Evolutionary conservation across 2,797 vertebrate species (phyloP).

Genomic region (Rhincodon typus): DNA sequence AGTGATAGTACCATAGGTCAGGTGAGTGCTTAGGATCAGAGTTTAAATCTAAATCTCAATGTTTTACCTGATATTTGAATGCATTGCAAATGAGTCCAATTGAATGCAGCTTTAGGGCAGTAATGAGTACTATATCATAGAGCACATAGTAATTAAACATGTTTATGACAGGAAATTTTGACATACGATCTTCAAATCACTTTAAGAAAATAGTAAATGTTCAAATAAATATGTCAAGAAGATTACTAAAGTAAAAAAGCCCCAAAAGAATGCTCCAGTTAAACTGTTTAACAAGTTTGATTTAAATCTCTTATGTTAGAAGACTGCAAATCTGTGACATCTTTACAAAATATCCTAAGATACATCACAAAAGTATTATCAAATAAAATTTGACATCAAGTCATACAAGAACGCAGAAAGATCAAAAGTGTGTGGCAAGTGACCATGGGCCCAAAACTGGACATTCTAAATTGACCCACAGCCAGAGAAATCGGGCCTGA

Average conservation of each 20-base stretch:
- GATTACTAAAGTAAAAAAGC: background rate
- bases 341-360: background rate
- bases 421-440: background rate
- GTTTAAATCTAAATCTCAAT: background rate
- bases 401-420: background rate
- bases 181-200: background rate
- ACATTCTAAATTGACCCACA: no score
- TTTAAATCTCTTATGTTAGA: background rate
- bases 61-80: background rate
- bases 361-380: no score
- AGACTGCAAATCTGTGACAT: background rate
- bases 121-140: no score
- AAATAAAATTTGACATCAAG: background rate
- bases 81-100: background rate
- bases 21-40: background rate
- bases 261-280: background rate
- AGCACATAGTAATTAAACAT: no score
- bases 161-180: background rate
- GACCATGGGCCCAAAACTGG: no score
- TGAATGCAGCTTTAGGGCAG: background rate
- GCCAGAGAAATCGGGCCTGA: no score
- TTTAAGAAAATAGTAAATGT: no score
- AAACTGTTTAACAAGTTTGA: background rate
- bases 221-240: no score
- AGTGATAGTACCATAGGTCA: background rate